These are phyloP conservation scores for Acrobasis suavella DNA, from an alignment of 2,888 invertebrate genomes.

Conservation along the genomic window DNA sequence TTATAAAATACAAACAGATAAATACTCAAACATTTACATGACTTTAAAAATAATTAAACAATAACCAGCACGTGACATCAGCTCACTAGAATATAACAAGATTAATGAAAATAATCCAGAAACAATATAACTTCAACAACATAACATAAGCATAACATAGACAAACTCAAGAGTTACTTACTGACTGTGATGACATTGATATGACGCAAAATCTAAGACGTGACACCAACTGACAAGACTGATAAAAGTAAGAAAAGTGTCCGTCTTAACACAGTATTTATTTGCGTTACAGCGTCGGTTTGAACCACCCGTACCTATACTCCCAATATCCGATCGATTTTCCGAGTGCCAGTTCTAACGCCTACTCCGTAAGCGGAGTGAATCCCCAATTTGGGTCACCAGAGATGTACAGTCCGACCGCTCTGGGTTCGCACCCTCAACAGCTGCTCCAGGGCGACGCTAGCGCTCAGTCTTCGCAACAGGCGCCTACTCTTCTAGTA, in stretches of 20 bases:
- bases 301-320: constrained; percentile 78
- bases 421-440: constrained; percentile 64
- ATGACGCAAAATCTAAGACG: background rate
- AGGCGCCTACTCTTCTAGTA: constrained; percentile 67
- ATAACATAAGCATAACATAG: no score
- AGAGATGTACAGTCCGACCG: constrained; percentile 75
- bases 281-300: constrained; percentile 78
- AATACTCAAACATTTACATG: no score
- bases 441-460: constrained; percentile 72
- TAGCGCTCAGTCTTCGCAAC: constrained; percentile 79
- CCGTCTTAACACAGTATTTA: constrained; percentile 44
- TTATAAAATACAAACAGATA: no score
- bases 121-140: no score
- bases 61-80: no score
- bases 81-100: no score
- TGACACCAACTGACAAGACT: background rate
- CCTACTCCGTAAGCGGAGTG: constrained; percentile 78
- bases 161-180: no score
- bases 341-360: constrained; percentile 79
- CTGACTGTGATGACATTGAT: background rate
- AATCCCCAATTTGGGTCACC: constrained; percentile 74
- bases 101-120: no score
- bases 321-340: constrained; percentile 81
- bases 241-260: background rate
- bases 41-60: no score